Evolutionary conservation across 1,140 invertebrate species (phyloP), one percentile per base, ranked within the genome.

Genomic region (Philopotamus ludificatus): DNA sequence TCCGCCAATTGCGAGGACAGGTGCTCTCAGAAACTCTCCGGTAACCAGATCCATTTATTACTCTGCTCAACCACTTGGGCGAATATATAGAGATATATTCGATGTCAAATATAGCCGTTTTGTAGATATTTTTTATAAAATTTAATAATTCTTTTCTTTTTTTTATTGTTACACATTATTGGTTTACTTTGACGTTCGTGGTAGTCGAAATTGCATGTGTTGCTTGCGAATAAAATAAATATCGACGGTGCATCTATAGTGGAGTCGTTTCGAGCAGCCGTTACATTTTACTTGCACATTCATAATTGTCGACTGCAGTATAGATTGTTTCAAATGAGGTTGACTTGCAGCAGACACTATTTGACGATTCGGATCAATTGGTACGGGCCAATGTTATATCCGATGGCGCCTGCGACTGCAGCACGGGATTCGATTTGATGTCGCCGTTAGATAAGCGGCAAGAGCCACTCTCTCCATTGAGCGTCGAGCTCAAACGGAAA

Each of bases 381-480:
- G 54, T 4, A 18, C 15, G 22, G 47, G 4, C 4, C 10, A 47
- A 47, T 10, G 18, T 8, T 34, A 26, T 26, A 26, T 9, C 44
- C 26, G 2, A 44, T 41, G 47, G 20, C 47, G 42, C n/a, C 34
- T 58, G 55, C 10, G 8, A 39, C 39, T 21, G 47, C 60, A 22
- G 26, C 59, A 49, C 64, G 59, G 60, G 66, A 70, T 70, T 70
- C 68, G 66, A 70, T 70, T 70, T 70, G 68, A 70, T 70, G 68
- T 63, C 64, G 68, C 55, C 47, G 58, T 55, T 22, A 63, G 68
- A 70, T 70, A 70, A 57, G 54, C 16, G n/a, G 44, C 44, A 18
- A 9, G 44, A 47, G 44, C 16, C 44, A 49, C 15, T 21, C 21
- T 49, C 16, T 1, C 3, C 3, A 49, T 15, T 49, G 28, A 34